Base-by-base conservation (phyloP, 2,797 vertebrate species). In the Melopsittacus undulatus region DNA sequence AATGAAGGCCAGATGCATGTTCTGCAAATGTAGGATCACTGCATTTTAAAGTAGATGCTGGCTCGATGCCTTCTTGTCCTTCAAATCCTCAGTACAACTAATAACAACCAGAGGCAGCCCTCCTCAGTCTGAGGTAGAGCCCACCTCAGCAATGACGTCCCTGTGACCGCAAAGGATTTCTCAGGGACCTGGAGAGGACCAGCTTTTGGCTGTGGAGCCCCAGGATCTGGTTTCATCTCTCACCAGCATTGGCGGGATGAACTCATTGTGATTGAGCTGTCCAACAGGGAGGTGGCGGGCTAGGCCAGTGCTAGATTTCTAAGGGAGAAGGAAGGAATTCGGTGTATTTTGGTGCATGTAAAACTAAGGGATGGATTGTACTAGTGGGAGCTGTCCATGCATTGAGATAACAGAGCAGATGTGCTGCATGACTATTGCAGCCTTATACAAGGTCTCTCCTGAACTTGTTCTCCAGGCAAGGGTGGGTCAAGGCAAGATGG, bases 1-100 rank as follows among this genome's bases (percentile, higher is more conserved):
- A 98, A 97, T 95, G 94, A 97, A 96, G 97, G 83, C 97, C 97
- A 97, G 97, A 97, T 96, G 97, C 89, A 90, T 83, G 83, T 90
- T 95, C 93, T 94, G 75, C 61, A 77, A 91, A 92, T 40, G 68
- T 40, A 79, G 73, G 79, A 95, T 95, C 88, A 43, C 59, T 96
- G 81, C 90, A 84, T 96, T 93, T 93, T 94, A 92, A 91, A 95
- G 79, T 73, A 94, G 95, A 80, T 13, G 48, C 92, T 97, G 96
- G 96, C 96, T 88, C 77, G 73, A 75, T 91, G 95, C 93, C 91
- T 94, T 67, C 2, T 74, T 89, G 91, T 97, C 95, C 95, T 96
- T 96, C 48, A 1, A 94, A 91, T 42, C 72, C 91, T 59, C 11
- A 78, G 92, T 87, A 95, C 92, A 73, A 84, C 95, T 98, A 98